Percentiles rank a stretch among this genome's conserved stretches.
Conservation (phyloP, 2,113 vertebrate genomes). For the Clarias macrocephalus region DNA sequence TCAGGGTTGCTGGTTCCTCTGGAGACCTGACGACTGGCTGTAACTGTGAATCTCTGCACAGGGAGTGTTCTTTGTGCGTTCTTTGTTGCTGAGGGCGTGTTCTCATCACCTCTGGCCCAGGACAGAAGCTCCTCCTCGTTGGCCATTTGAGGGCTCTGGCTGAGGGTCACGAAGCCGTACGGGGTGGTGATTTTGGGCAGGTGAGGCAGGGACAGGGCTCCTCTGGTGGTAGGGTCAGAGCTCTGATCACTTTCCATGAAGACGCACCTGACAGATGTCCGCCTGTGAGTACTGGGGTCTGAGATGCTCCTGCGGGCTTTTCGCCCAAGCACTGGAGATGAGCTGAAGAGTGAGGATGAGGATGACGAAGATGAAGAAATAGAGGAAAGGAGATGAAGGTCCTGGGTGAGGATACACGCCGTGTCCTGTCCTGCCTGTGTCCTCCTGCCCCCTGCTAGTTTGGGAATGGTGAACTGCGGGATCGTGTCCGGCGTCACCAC, state of each 20-base stretch:
- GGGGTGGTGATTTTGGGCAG: conserved; percentile 71
- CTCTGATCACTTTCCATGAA: conserved; percentile 55
- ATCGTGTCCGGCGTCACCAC: conserved; percentile 73
- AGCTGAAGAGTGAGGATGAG: conserved; percentile 36
- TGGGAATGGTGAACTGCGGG: conserved; percentile 76
- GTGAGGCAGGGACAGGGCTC: conserved; percentile 73
- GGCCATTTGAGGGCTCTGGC: conserved; percentile 77
- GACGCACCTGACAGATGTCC: conserved; percentile 32
- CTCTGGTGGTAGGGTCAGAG: conserved; percentile 62
- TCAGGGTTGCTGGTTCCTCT: conserved; percentile 22
- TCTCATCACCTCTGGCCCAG: conserved; percentile 47
- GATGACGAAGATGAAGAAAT: conserved; percentile 41
- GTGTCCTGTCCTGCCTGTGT: conserved; percentile 36
- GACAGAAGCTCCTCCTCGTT: conserved; percentile 73
- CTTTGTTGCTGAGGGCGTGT: neutral
- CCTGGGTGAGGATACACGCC: neutral
- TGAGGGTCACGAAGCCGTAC: conserved; percentile 72
- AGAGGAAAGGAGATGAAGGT: neutral
- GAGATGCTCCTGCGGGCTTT: conserved; percentile 46
- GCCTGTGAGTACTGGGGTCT: conserved; percentile 45
- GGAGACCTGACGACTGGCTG: conserved; percentile 12
- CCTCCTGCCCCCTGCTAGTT: conserved; percentile 60
- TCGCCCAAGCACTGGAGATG: neutral
- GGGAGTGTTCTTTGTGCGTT: conserved; percentile 36
- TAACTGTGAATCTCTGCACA: neutral